A percentile compares a stretch with the other conserved stretches of the same genome.
Evolutionary conservation across 2,888 invertebrate genomes (phyloP).

Genomic region (Lepidocyrtoides sp.): DNA sequence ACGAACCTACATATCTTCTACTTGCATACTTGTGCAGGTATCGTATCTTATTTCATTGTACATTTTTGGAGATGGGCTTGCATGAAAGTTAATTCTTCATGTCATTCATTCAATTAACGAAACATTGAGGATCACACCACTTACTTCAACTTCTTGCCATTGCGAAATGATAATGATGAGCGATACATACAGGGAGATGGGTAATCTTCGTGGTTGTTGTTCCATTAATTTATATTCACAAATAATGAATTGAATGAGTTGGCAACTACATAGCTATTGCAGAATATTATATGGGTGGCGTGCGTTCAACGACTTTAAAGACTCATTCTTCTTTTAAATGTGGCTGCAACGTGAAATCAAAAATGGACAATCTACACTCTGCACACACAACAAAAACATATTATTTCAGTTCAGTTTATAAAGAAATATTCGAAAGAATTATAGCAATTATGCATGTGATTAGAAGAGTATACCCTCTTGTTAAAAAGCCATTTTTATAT

Average conservation of each 20-base stretch:
- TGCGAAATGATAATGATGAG: conserved; percentile 65
- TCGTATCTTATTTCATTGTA: conserved; percentile 6
- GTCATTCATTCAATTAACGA: conserved; percentile 75
- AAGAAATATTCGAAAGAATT: neutral
- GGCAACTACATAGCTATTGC: conserved; percentile 46
- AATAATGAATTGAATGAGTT: conserved; percentile 63
- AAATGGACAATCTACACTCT: neutral
- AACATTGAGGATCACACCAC: conserved; percentile 56
- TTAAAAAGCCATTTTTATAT: neutral
- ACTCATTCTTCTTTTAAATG: neutral
- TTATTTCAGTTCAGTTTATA: neutral
- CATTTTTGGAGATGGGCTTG: conserved; percentile 60
- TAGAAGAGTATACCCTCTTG: neutral
- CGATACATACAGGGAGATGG: neutral
- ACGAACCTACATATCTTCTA: neutral
- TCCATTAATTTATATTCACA: neutral
- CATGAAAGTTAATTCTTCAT: conserved; percentile 67
- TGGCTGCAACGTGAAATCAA: neutral
- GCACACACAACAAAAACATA: no score
- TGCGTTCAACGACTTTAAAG: conserved; percentile 4
- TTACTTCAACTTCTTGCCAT: conserved; percentile 35
- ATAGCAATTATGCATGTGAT: conserved; percentile 2
- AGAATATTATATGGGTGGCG: conserved; percentile 57
- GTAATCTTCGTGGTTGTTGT: conserved; percentile 24
- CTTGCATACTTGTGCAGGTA: neutral